Base-by-base conservation (phyloP, 2,113 vertebrate genomes). In the Phainopepla nitens region DNA sequence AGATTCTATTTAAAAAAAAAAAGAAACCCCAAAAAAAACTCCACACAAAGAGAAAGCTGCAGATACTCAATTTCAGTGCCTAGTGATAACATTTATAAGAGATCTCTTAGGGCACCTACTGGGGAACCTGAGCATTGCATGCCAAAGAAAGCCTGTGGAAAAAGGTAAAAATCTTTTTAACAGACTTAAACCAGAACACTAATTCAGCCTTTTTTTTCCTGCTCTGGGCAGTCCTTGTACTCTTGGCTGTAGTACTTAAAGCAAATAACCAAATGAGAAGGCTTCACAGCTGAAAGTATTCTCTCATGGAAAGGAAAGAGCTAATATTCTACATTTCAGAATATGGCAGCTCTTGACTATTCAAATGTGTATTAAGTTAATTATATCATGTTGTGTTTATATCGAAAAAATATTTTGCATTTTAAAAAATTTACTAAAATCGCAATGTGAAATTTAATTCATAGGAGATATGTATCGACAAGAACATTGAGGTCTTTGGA, bases 71-170 rank as follows among this genome's bases (percentile, higher is more conserved):
- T 84, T 92, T 89, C 60, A 35, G 71, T 57, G 62, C 11, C 28
- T 41, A 47, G 15, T 85, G 3, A 6, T 23, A 80, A 65, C 71
- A 28, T 94, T 93, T 96, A 83, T 87, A 87, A 93, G 97, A 95
- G 97, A 97, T 92, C 97, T 98, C 97, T 96, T 97, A 95, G 90
- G 97, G 69, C 98, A 98, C 97, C 98, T 98, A 93, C 93, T 97
- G 98, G 97, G 42, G 42, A 87, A 77, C 72, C 35, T 93, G 71
- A 92, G 91, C 92, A 98, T 66, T 98, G 86, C 97, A 97, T 11
- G 10, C 57, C 23, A 79, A 80, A 90, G 51, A 91, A 84, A 87
- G 22, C 12, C 10, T n/a, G 7, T 27, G 31, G n/a, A 39, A 81
- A 73, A 72, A 8, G 1, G 0, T 36, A 44, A 60, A 41, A 53